These are phyloP conservation scores for Cephus sareptanus DNA, from an alignment of 2,888 invertebrate genomes.

Conservation along the genomic window DNA sequence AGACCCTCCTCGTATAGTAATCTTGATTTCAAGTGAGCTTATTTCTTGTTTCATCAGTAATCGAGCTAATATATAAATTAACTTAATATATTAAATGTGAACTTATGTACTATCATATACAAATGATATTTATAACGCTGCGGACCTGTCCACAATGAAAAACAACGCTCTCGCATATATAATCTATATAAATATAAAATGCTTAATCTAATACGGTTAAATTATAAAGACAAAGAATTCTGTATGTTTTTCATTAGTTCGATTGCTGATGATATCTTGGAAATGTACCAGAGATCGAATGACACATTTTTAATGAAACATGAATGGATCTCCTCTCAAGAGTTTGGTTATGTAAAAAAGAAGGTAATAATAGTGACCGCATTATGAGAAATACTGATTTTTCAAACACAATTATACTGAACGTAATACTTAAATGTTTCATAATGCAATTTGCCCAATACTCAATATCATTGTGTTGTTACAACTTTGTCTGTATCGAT, in stretches of 20 bases:
- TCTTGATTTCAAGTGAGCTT: constrained; percentile 41
- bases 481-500: neutral
- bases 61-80: constrained; percentile 37
- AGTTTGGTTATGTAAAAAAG: neutral
- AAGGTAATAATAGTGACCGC: neutral
- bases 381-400: neutral
- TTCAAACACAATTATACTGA: neutral
- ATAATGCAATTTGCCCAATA: neutral
- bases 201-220: constrained; percentile 25
- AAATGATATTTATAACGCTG: constrained; percentile 48
- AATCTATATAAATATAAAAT: constrained; percentile 34
- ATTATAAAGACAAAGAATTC: constrained; percentile 22
- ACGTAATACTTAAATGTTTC: neutral
- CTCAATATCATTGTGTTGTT: neutral
- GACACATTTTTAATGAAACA: neutral
- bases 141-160: constrained; percentile 52
- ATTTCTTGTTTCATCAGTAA: constrained; percentile 21
- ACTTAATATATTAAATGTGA: constrained; percentile 41
- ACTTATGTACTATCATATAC: constrained; percentile 43
- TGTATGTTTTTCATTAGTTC: constrained; percentile 11
- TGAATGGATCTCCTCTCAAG: neutral
- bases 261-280: constrained; percentile 19
- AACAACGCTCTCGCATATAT: constrained; percentile 40
- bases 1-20: constrained; percentile 33
- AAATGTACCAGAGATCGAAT: constrained; percentile 24